Base-by-base conservation (phyloP, 2,113 vertebrate genomes). In the Colistium nudipinnis region DNA sequence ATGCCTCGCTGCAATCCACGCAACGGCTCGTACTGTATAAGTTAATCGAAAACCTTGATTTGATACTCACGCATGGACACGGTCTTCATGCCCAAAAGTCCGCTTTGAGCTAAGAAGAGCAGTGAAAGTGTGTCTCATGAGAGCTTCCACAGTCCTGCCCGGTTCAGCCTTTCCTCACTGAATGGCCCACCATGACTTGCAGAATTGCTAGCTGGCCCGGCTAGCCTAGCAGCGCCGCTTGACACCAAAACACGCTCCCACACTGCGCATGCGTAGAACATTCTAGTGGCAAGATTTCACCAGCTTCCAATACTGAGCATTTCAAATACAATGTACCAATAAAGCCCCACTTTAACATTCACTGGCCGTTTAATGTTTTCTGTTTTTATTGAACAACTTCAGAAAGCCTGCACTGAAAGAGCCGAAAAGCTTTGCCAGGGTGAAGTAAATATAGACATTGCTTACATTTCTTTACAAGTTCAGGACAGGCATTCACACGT, bases 111-210 rank as follows among this genome's bases (percentile, higher is more conserved):
- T 48, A 41, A 56, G 24, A 47, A 7, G 49, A 31, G 52, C 17
- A 30, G 25, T 12, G 0, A 24, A 59, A 39, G 70, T 61, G 45
- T 6, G 72, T 57, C 78, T 65, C 57, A 76, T 79, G 69, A 80
- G 51, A 65, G 52, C 36, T 67, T 60, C 61, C 75, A 31, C 69
- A n/a, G 54, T 66, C 31, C 60, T 66, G 24, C n/a, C 30, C 53
- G 62, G 54, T 86, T 59, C 47, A 68, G 67, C 74, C 84, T 81
- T 66, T 77, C 70, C 77, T 78, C 74, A 57, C 78, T 90, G 87
- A 90, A 89, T 89, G 91, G 92, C 91, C 93, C 91, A 93, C 91
- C 92, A 93, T 93, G 92, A 93, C 92, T 94, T 94, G 93, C 93
- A 93, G 53, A 92, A 93, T 83, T 78, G 86, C 83, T 88, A 91